A percentile compares a stretch with the other conserved stretches of the same genome.
These are phyloP conservation scores for Holothuria glaberrima DNA, from an alignment of 35 echinoderm and acorn worm genomes.

Conservation along the genomic window DNA sequence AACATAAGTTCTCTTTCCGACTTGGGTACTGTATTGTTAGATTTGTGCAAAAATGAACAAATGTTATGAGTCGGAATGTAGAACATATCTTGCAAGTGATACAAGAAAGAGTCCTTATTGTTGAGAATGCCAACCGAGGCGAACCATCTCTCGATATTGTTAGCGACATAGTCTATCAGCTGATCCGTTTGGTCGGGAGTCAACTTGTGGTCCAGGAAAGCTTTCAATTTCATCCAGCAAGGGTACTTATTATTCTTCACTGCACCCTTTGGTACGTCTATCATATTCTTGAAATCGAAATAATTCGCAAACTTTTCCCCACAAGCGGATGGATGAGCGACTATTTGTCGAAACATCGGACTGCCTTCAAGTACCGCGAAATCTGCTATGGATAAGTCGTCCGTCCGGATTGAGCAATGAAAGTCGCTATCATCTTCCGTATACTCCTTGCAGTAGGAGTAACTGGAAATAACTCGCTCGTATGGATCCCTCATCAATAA, in stretches of 20 bases:
- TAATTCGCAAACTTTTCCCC: slow-evolving; percentile 48
- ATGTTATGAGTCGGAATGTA: slow-evolving; percentile 56
- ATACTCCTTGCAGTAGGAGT: slow-evolving; percentile 75
- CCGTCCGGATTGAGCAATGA: slow-evolving; percentile 57
- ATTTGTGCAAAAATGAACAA: slow-evolving; percentile 56
- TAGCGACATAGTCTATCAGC: slow-evolving; percentile 55
- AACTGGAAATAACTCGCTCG: slow-evolving; percentile 84
- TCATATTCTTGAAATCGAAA: slow-evolving; percentile 49
- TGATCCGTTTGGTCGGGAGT: slow-evolving; percentile 36
- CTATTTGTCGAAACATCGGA: slow-evolving; percentile 84
- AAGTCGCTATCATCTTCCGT: slow-evolving; percentile 65
- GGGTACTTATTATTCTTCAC: slow-evolving; percentile 59
- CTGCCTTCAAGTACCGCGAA: slow-evolving; percentile 90
- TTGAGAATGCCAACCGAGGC: slow-evolving; percentile 76
- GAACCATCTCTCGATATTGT: slow-evolving; percentile 91
- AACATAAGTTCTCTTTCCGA: slow-evolving; percentile 13
- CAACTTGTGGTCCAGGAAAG: slow-evolving; percentile 65
- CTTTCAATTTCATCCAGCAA: slow-evolving; percentile 88
- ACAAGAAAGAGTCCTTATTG: slow-evolving; percentile 62
- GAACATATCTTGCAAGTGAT: slow-evolving; percentile 63
- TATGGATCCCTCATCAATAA: slow-evolving; percentile 90
- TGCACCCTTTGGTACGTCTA: slow-evolving; percentile 25
- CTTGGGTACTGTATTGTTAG: slow-evolving; percentile 41
- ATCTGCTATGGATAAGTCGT: slow-evolving; percentile 72
- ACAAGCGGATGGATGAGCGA: slow-evolving; percentile 79